Percentiles rank a stretch among this genome's conserved stretches.
Evolutionary conservation across 2,888 invertebrate genomes (phyloP).

Genomic region (Glyphotaelius pellucidus): DNA sequence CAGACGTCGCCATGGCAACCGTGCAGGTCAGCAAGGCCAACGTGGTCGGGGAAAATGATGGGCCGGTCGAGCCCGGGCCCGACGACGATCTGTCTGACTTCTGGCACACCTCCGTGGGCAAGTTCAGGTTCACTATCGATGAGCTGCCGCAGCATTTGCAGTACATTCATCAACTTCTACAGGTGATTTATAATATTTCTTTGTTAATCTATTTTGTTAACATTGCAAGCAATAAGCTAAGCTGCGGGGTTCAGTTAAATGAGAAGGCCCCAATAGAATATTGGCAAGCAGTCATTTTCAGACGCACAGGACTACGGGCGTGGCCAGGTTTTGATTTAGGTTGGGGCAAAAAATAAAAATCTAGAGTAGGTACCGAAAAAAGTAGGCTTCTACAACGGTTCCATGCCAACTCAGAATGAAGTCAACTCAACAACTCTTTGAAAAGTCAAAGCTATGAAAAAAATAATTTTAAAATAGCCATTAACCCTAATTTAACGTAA

Average conservation of each 20-base stretch:
- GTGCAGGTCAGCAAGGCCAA: slow-evolving; percentile 86
- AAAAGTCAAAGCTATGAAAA: too few relatives aligned
- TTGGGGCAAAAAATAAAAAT: too few relatives aligned
- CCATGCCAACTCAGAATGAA: too few relatives aligned
- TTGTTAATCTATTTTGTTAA: neutral
- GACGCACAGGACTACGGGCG: too few relatives aligned
- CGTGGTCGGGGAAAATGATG: slow-evolving; percentile 86
- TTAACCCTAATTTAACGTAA: too few relatives aligned
- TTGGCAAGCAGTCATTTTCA: neutral
- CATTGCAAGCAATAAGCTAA: neutral
- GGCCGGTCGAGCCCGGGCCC: slow-evolving; percentile 82
- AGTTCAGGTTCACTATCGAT: slow-evolving; percentile 93
- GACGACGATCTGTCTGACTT: slow-evolving; percentile 89
- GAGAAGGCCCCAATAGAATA: neutral
- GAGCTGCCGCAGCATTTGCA: slow-evolving; percentile 95
- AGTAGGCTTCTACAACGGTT: too few relatives aligned
- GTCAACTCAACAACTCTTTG: too few relatives aligned
- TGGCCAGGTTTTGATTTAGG: too few relatives aligned
- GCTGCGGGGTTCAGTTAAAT: neutral
- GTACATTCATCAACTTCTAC: slow-evolving; percentile 93
- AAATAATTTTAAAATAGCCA: too few relatives aligned
- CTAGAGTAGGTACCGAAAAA: too few relatives aligned
- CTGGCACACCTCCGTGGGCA: slow-evolving; percentile 95
- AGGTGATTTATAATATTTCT: slow-evolving; percentile 74
- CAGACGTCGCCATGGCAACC: slow-evolving; percentile 87